phyloP scores from a whole-genome alignment of 2,797 vertebrate species.

The Arctocebus calabarensis region DNA sequence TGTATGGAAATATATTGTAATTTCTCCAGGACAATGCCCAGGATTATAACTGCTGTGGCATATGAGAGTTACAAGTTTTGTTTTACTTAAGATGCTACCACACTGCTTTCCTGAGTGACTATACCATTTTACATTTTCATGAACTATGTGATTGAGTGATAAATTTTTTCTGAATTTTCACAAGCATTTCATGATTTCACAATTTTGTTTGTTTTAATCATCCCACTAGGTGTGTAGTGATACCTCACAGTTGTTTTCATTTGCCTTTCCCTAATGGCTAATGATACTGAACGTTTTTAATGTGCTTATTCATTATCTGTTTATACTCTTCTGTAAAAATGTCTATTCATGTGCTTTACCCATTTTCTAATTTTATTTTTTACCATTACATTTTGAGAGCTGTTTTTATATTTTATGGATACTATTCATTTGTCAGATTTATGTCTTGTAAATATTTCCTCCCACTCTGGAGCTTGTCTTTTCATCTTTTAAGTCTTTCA shows the following conservation, averaged over 20 bases:
- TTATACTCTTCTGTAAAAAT: not conserved
- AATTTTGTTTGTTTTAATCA: not conserved
- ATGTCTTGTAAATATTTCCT: slow-evolving; percentile 40
- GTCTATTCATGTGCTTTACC: not conserved
- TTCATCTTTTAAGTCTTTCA: slow-evolving; percentile 1
- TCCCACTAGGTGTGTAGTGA: not conserved
- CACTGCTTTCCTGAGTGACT: not conserved
- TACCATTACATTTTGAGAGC: not conserved
- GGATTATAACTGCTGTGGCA: not conserved
- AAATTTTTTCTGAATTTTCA: not conserved
- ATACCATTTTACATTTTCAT: not conserved
- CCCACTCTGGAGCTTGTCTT: not conserved
- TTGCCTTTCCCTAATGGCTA: not conserved
- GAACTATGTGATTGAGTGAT: not conserved
- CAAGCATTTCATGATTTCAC: not conserved
- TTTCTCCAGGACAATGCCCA: not conserved
- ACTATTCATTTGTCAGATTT: not conserved
- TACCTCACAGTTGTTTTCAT: not conserved
- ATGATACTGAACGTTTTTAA: not conserved
- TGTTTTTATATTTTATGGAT: slow-evolving; percentile 35
- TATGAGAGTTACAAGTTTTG: not conserved
- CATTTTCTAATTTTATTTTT: not conserved
- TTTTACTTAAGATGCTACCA: not conserved
- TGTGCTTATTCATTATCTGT: not conserved
- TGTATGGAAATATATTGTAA: not conserved